Evolutionary conservation across 1,140 invertebrate genomes (phyloP).

Genomic region (Orchestia grillus): DNA sequence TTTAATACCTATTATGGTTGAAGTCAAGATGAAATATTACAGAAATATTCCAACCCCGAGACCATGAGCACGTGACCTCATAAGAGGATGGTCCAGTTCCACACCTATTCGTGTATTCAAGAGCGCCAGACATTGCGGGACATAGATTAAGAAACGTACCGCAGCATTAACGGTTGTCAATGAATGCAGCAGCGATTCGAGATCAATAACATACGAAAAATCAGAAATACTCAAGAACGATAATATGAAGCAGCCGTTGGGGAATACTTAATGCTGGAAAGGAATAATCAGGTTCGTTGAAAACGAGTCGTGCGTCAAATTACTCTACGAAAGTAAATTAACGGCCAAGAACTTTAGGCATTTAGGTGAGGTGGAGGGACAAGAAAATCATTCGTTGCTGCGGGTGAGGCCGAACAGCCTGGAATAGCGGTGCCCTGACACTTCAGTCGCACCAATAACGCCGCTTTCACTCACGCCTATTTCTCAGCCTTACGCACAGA

Average conservation of each 20-base stretch:
- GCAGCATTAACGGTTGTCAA: neutral
- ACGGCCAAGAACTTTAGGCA: neutral
- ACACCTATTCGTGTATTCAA: neutral
- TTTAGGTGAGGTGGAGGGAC: neutral
- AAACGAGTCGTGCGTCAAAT: neutral
- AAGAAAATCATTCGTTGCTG: too few relatives aligned
- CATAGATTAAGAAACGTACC: neutral
- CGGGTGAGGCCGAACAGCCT: neutral
- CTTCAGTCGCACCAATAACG: neutral
- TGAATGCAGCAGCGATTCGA: neutral
- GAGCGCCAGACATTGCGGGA: neutral
- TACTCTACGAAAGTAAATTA: neutral
- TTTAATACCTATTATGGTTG: neutral
- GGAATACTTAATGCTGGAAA: neutral
- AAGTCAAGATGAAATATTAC: neutral
- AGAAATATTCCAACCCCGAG: neutral
- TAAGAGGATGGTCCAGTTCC: neutral
- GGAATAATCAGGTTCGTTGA: neutral
- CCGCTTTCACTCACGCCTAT: neutral
- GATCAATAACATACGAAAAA: neutral
- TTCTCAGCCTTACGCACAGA: neutral
- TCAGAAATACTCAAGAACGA: neutral
- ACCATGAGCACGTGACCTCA: neutral
- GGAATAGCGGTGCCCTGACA: neutral
- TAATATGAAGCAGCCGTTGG: neutral